A percentile compares a stretch with the other conserved stretches of the same genome.
Evolutionary conservation across 2,888 invertebrate genomes (phyloP).

Genomic region (Lypha dubia): DNA sequence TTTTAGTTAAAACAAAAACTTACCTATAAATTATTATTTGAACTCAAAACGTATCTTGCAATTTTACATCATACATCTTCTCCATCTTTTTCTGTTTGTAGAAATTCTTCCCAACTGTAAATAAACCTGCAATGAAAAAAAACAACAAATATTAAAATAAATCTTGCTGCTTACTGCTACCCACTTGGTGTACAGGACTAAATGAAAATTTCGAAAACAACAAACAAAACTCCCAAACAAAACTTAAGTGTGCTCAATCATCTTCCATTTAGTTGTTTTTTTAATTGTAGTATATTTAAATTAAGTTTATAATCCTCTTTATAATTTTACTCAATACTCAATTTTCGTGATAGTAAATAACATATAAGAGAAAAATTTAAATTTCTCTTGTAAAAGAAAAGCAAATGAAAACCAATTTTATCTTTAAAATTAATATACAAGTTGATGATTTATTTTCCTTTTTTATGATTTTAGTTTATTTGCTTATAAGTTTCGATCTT

Average conservation of each 20-base stretch:
- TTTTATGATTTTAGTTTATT: constrained; percentile 42
- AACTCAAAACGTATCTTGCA: background rate
- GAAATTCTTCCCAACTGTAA: constrained; percentile 77
- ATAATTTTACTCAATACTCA: constrained; percentile 80
- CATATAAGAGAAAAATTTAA: constrained; percentile 72
- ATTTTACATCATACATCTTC: background rate
- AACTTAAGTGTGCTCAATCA: constrained; percentile 53
- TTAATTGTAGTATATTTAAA: constrained; percentile 60
- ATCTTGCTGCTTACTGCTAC: constrained; percentile 7
- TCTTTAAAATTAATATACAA: constrained; percentile 34
- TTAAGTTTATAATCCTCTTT: constrained; percentile 63
- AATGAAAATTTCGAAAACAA: background rate
- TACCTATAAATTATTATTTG: background rate
- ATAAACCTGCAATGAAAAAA: constrained; percentile 74
- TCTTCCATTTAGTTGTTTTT: constrained; percentile 54
- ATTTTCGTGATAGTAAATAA: constrained; percentile 81
- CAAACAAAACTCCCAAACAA: constrained; percentile 19
- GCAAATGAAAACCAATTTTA: constrained; percentile 14
- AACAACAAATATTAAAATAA: constrained; percentile 32
- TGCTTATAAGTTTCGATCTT: constrained; percentile 36
- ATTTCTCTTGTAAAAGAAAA: constrained; percentile 75
- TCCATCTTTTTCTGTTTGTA: constrained; percentile 57
- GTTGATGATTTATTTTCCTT: constrained; percentile 11
- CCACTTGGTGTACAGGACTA: constrained; percentile 58
- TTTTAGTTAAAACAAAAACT: no score